Conservation (phyloP, 1,140 invertebrate species). For the Bombyx mori region DNA sequence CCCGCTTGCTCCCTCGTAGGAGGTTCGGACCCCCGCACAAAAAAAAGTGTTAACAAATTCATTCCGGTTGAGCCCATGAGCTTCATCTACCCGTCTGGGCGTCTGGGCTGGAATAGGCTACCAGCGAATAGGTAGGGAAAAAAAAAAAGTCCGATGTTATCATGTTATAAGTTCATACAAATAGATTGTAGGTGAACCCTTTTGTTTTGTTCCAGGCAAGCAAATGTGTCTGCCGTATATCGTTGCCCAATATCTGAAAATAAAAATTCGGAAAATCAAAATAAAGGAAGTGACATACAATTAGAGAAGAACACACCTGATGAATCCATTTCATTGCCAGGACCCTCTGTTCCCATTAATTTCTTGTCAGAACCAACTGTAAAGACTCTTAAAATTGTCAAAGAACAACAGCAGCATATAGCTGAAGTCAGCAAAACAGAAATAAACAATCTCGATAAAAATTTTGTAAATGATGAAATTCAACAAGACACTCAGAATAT, state of each 20-base stretch:
- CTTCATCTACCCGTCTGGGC: too few species aligned
- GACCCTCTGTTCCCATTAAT: neutral
- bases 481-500: slow-evolving; percentile 12
- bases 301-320: slow-evolving; percentile 1
- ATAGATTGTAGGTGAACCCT: neutral
- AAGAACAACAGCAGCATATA: too few species aligned
- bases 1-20: too few species aligned
- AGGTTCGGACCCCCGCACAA: too few species aligned
- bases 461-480: neutral
- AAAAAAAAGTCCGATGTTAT: too few species aligned
- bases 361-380: neutral
- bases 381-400: too few species aligned
- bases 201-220: slow-evolving; percentile 55
- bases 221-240: slow-evolving; percentile 73
- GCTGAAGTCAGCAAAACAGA: neutral
- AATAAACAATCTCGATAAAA: neutral
- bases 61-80: too few species aligned
- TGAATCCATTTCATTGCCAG: neutral
- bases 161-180: neutral
- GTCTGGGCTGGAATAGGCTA: too few species aligned
- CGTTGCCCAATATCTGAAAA: slow-evolving; percentile 21
- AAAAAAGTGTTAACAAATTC: too few species aligned
- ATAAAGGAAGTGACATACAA: slow-evolving; percentile 11
- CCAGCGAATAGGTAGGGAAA: too few species aligned
- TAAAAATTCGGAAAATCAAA: slow-evolving; percentile 1